Evolutionary conservation across 37 sponge, comb jelly and placozoan genomes (phyloP).

Genomic region (Mnemiopsis leidyi): DNA sequence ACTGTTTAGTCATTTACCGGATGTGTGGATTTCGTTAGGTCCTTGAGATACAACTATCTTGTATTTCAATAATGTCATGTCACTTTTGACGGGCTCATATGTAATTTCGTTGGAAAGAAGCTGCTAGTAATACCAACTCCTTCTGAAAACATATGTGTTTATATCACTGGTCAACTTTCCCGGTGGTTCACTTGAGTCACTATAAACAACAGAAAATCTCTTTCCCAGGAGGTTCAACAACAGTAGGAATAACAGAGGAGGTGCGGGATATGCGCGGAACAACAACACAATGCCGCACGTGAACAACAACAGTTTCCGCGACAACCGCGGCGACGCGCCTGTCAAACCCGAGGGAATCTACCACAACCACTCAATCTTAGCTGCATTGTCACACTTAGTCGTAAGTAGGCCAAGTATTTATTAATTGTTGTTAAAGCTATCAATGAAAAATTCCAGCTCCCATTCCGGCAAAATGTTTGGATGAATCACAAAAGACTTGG

Average conservation of each 20-base stretch:
- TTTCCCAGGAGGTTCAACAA: background rate
- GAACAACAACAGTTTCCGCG: background rate
- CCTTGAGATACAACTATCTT: background rate
- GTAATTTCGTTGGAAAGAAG: too few species aligned
- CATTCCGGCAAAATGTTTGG: too few species aligned
- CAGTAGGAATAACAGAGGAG: slow-evolving; percentile 12
- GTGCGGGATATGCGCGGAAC: background rate
- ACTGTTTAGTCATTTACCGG: too few species aligned
- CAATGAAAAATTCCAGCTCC: too few species aligned
- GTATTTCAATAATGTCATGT: too few species aligned
- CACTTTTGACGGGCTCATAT: too few species aligned
- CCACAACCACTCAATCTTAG: slow-evolving; percentile 47
- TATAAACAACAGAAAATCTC: too few species aligned
- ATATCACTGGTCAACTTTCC: background rate
- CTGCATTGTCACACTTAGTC: slow-evolving; percentile 53
- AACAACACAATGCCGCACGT: slow-evolving; percentile 9
- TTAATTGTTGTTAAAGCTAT: too few species aligned
- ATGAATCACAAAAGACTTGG: too few species aligned
- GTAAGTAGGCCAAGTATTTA: background rate
- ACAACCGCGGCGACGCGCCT: background rate
- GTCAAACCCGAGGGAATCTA: slow-evolving; percentile 65
- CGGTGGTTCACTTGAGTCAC: too few species aligned
- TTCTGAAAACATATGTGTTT: background rate
- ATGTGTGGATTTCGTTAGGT: too few species aligned
- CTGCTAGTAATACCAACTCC: background rate